Conservation (phyloP, 1,140 invertebrate species). For the Rhagoletis zephyria region DNA sequence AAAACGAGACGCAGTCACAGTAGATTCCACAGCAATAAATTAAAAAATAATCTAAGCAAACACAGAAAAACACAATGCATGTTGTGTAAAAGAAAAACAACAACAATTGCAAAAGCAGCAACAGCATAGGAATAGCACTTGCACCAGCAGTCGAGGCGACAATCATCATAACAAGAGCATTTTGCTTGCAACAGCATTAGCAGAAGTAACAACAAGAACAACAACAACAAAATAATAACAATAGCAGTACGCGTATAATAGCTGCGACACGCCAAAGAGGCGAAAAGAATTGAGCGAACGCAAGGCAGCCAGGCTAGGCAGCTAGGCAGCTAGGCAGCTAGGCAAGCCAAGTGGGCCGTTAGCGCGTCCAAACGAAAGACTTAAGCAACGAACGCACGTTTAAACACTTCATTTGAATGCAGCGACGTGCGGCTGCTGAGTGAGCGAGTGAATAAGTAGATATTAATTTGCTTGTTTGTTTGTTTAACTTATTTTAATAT, state of each 20-base stretch:
- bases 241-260: not conserved
- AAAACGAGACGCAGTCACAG: slow-evolving; percentile 28
- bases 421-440: slow-evolving; percentile 15
- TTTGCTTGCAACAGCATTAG: not conserved
- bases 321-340: too few relatives aligned
- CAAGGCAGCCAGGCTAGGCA: not conserved
- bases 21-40: slow-evolving; percentile 3
- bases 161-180: slow-evolving; percentile 33
- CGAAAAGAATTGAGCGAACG: not conserved
- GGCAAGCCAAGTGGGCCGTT: too few relatives aligned
- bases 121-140: not conserved
- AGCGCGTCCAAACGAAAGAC: slow-evolving; percentile 35
- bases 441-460: not conserved
- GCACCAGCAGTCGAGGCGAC: not conserved
- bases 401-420: slow-evolving; percentile 46
- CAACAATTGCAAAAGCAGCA: not conserved
- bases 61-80: not conserved
- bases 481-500: not conserved
- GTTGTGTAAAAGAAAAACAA: slow-evolving; percentile 2
- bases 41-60: slow-evolving; percentile 38
- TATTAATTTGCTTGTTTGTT: not conserved
- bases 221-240: too few relatives aligned
- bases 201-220: not conserved
- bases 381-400: slow-evolving; percentile 36
- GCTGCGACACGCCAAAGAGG: not conserved